phyloP scores from a whole-genome alignment of 2,113 vertebrate species.

The Mohoua ochrocephala region DNA sequence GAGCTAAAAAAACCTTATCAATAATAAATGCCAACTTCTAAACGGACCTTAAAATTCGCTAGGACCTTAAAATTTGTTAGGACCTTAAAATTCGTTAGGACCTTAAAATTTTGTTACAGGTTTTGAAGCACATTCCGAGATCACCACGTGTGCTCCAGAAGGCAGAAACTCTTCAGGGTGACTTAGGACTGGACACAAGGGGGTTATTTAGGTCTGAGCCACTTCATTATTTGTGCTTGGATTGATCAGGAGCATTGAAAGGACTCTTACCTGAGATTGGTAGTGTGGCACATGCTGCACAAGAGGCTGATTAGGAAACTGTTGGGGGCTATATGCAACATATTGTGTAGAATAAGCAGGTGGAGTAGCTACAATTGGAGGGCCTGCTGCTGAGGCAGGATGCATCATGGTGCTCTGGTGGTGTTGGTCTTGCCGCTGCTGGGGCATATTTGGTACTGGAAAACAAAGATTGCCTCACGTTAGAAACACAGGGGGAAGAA shows the following conservation, averaged over 20 bases:
- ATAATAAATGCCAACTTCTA: neutral
- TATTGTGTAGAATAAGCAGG: constrained; percentile 93
- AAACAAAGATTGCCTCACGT: neutral
- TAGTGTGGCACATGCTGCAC: constrained; percentile 96
- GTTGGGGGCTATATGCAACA: constrained; percentile 93
- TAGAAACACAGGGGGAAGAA: neutral
- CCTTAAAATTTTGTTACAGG: neutral
- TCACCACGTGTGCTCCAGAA: neutral
- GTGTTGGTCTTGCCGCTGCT: constrained; percentile 96
- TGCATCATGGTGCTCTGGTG: constrained; percentile 97
- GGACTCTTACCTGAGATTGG: constrained; percentile 87
- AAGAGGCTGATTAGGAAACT: constrained; percentile 93
- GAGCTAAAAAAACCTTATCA: neutral
- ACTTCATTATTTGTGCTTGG: neutral
- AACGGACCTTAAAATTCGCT: neutral
- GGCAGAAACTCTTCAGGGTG: neutral
- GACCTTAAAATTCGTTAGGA: neutral
- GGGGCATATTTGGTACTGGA: constrained; percentile 94
- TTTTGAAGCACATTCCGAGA: neutral
- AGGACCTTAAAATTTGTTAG: neutral
- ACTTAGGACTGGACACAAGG: neutral
- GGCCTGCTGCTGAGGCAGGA: constrained; percentile 90
- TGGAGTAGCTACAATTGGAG: constrained; percentile 89
- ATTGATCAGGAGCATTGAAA: fast-evolving
- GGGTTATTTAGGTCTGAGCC: neutral